These are phyloP conservation scores for Seira musarum DNA, from an alignment of 2,888 invertebrate species.

Conservation along the genomic window DNA sequence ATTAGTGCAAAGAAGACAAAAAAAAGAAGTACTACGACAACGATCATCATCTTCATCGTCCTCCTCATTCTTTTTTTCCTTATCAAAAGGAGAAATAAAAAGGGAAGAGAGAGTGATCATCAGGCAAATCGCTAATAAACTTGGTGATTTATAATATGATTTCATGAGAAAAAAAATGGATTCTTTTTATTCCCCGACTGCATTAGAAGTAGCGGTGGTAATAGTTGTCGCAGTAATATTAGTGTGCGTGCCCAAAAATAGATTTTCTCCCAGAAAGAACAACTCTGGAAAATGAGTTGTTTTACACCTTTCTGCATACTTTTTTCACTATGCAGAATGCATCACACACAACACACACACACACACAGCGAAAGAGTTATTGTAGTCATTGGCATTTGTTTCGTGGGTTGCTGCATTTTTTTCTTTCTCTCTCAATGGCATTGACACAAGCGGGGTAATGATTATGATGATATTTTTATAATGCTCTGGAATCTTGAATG, in stretches of 20 bases:
- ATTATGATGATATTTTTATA: conserved; percentile 12
- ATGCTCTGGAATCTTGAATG: conserved; percentile 16
- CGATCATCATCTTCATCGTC: conserved; percentile 18
- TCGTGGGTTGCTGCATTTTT: conserved; percentile 5
- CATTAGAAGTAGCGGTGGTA: background rate
- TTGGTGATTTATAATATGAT: conserved; percentile 33
- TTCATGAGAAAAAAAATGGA: background rate
- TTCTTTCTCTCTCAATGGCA: conserved; percentile 3
- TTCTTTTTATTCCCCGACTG: conserved; percentile 9
- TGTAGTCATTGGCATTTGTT: background rate
- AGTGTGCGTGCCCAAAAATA: conserved; percentile 6
- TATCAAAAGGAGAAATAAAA: conserved; percentile 17
- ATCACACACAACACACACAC: background rate
- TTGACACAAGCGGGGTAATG: conserved; percentile 3
- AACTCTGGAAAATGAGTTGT: conserved; percentile 1
- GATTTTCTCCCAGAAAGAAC: conserved; percentile 4
- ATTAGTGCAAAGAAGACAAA: conserved; percentile 12
- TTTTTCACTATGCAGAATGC: background rate
- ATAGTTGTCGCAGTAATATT: too few species aligned
- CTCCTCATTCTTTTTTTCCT: background rate
- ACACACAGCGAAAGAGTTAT: background rate
- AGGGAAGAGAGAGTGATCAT: conserved; percentile 25
- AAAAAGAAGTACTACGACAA: conserved; percentile 1
- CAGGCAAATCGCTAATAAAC: conserved; percentile 31
- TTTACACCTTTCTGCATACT: conserved; percentile 20